These are phyloP conservation scores for Lepus timidus DNA, from an alignment of 2,113 vertebrate species.

Conservation along the genomic window DNA sequence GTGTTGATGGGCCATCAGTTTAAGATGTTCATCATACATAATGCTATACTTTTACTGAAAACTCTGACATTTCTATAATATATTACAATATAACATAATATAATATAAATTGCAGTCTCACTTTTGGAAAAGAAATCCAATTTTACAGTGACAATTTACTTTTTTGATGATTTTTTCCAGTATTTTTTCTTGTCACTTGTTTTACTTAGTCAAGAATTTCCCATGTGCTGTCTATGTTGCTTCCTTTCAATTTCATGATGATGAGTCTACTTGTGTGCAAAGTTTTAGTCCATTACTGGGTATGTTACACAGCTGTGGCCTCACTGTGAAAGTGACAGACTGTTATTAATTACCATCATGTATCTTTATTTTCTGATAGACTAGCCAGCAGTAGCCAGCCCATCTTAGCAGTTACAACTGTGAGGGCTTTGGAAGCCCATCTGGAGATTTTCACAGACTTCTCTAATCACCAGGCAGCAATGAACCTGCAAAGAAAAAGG, in stretches of 20 bases:
- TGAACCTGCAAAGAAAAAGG: not conserved
- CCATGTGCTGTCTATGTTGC: not conserved
- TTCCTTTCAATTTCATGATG: slow-evolving; percentile 44
- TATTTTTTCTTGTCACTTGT: not conserved
- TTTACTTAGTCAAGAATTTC: slow-evolving; percentile 38
- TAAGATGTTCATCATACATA: slow-evolving; percentile 56
- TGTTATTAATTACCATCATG: slow-evolving; percentile 37
- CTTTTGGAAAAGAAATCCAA: slow-evolving; percentile 49
- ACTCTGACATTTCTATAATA: not conserved
- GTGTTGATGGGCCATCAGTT: not conserved
- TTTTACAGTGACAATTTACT: not conserved
- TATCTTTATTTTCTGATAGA: slow-evolving; percentile 40
- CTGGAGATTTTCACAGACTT: slow-evolving; percentile 19
- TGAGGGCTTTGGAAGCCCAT: slow-evolving; percentile 25
- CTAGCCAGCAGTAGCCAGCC: not conserved
- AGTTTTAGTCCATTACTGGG: not conserved
- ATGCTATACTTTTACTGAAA: not conserved
- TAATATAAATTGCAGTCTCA: not conserved
- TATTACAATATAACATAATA: not conserved
- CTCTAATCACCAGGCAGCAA: not conserved
- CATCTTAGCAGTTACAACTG: slow-evolving; percentile 11
- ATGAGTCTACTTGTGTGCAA: not conserved
- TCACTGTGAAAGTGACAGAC: slow-evolving; percentile 31
- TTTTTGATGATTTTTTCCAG: not conserved
- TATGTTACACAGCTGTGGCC: slow-evolving; percentile 33